Evolutionary conservation across 2,113 vertebrate species (phyloP).

Genomic region (Colossoma macropomum): DNA sequence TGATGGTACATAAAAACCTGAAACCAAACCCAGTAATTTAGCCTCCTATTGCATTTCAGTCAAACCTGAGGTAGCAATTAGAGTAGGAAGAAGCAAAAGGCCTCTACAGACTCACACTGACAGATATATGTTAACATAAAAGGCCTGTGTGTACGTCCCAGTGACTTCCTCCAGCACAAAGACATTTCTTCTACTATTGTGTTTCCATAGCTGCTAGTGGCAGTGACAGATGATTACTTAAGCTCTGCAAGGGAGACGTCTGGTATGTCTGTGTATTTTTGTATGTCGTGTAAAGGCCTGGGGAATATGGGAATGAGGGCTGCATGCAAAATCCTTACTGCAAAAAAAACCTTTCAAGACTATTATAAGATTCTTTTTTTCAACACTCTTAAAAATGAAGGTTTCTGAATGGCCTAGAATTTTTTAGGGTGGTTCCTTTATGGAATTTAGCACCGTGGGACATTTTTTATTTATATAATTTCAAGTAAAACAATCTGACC

Average conservation of each 20-base stretch:
- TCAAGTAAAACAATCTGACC: no score
- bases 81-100: neutral
- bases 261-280: neutral
- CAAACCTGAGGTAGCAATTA: slow-evolving; percentile 32
- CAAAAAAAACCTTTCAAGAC: no score
- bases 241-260: neutral
- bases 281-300: neutral
- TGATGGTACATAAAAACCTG: neutral
- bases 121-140: slow-evolving; percentile 26
- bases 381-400: no score
- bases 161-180: slow-evolving; percentile 10
- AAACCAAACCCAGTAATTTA: slow-evolving; percentile 22
- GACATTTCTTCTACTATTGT: slow-evolving; percentile 38
- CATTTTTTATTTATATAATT: no score
- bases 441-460: no score
- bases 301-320: neutral
- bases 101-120: slow-evolving; percentile 23
- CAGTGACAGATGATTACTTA: slow-evolving; percentile 17
- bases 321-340: no score
- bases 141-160: slow-evolving; percentile 34
- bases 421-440: no score
- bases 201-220: slow-evolving; percentile 25
- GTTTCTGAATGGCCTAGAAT: no score
- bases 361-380: no score
- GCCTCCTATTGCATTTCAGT: neutral